Evolutionary conservation across 1,140 invertebrate genomes (phyloP), one percentile per base, ranked within the genome.

Genomic region (Sesamia nonagrioides): DNA sequence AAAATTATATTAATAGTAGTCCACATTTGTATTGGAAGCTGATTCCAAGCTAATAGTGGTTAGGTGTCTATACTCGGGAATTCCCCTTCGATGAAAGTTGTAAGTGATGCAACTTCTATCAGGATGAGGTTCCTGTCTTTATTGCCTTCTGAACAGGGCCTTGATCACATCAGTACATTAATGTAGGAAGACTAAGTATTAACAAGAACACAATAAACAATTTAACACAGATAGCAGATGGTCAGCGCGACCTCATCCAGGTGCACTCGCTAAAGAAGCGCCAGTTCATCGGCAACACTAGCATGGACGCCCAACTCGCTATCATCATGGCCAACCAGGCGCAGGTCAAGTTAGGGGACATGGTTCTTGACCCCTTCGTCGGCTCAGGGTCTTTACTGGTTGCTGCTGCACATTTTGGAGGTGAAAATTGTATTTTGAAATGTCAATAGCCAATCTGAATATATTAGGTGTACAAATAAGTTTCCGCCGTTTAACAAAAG

Each of bases 241-340:
- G 98, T 2, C 97, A 98, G 91, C 95, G 98, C 78, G 96, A 97
- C 81, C 93, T 97, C 27, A 97, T 99, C 45, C 95, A 96, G 80
- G 96, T 97, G 76, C 96, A 98, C 61, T 98, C 98, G 0, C 89
- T 99, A 33, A 99, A 99, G 95, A 97, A 96, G 37, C 96, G 99
- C 21, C 98, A 98, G 95, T 99, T 99, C 91, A 99, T 99, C 89
- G 98, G 98, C 6, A 99, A 99, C 89, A 99, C 99, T 0, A 98
- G 97, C 86, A 99, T 99, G 99, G 99, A 99, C 94, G 97, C 99
- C 0, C 97, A 98, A 82, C 95, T 99, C 0, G 97, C 98, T 4
- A 92, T 99, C 18, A 94, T 99, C 33, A 99, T 99, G 98, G 97
- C 98, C 0, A 99, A 99, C 95, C 97, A 99, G 92, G 98, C 97